Evolutionary conservation across 2,797 vertebrate species (phyloP), one percentile per base, ranked within the genome.

Genomic region (Lagorchestes hirsutus): DNA sequence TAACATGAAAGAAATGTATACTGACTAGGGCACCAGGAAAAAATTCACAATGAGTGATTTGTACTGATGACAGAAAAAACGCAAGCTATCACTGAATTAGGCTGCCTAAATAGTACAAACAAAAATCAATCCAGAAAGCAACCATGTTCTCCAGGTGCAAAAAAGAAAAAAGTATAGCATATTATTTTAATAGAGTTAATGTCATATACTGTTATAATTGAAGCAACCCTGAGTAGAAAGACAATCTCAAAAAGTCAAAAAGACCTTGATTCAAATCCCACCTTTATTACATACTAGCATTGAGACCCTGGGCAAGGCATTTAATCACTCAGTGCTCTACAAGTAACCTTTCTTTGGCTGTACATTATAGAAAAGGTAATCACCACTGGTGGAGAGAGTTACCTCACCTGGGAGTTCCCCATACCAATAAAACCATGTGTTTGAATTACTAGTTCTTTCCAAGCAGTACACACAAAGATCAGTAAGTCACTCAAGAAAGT

Each of bases 31-130:
- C n/a, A 40, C 4, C 92, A 52, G 92, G 56, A 46, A 54, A 94
- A 96, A 90, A 18, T 18, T 91, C 90, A 95, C 0, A 57, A 92
- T 52, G 92, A 94, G 54, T 93, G n/a, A 50, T 31, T 87, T 54
- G 50, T 57, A 67, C 0, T 87, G 59, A 46, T 50, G 34, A 95
- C 22, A 67, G 29, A 91, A 94, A 87, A 50, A 34, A 28, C 54
- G 59, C 59, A 90, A 95, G 74, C 0, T 14, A 22, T 28, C 56
- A 57, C 27, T 29, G 6, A 28, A 40, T 92, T 93, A 92, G 67
- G 22, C 46, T 56, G 34, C 55, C 27, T 57, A 55, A 58, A n/a
- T n/a, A 94, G 11, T 13, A 28, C 31, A 29, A 94, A 46, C 95
- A 90, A 93, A 91, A 95, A 52, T 74, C 1, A 40, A 82, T 55